Percentiles rank a stretch among this genome's conserved stretches.
Conservation (phyloP, 2,797 vertebrate genomes). For the Hemitrygon akajei region DNA sequence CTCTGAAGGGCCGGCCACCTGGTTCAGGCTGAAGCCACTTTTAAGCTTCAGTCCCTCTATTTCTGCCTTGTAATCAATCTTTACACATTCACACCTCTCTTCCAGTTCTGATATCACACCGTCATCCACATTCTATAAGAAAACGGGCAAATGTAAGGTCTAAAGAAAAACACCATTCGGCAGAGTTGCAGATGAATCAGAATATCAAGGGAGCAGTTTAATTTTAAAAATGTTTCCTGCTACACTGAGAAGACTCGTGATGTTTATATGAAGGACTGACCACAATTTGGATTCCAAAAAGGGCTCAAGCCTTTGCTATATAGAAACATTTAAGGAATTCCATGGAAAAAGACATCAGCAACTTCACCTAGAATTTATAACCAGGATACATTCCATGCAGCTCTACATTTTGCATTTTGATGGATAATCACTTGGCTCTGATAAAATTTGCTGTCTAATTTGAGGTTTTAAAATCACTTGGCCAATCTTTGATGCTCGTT, state of each 20-base stretch:
- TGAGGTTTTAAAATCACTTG: not conserved
- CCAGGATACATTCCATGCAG: too few species aligned
- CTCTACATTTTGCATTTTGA: not conserved
- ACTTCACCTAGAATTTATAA: not conserved
- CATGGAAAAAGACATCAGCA: not conserved
- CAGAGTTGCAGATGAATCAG: not conserved
- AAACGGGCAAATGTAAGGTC: slow-evolving; percentile 44
- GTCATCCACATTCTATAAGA: slow-evolving; percentile 60
- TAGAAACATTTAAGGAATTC: not conserved
- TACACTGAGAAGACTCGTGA: not conserved
- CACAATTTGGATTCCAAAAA: not conserved
- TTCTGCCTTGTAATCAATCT: slow-evolving; percentile 48
- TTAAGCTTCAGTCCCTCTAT: slow-evolving; percentile 51
- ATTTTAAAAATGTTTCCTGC: too few species aligned
- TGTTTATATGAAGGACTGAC: not conserved
- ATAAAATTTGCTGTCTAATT: not conserved
- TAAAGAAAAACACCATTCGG: not conserved
- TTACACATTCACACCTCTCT: slow-evolving; percentile 52
- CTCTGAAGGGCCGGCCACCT: slow-evolving; percentile 44
- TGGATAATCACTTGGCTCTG: not conserved
- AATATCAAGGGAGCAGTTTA: not conserved
- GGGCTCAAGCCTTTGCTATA: too few species aligned
- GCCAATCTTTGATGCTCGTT: not conserved
- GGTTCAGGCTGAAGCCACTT: slow-evolving; percentile 53
- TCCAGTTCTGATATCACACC: slow-evolving; percentile 57